Conservation (phyloP, 2,113 vertebrate genomes). For the Orcinus orca region DNA sequence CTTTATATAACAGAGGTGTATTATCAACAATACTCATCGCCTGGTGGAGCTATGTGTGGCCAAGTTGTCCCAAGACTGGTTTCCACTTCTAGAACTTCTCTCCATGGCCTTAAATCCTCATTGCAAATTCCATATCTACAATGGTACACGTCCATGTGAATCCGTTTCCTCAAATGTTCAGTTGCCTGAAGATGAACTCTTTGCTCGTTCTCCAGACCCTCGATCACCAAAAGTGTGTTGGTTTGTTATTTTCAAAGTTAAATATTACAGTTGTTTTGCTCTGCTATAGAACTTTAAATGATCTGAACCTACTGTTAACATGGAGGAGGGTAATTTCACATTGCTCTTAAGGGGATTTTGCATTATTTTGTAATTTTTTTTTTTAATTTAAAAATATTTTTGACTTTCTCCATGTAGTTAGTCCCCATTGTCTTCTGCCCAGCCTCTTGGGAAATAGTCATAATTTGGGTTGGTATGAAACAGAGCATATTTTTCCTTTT, state of each 20-base stretch:
- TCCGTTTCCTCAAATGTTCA: constrained; percentile 96
- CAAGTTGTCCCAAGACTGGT: constrained; percentile 99
- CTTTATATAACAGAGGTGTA: constrained; percentile 91
- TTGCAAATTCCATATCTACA: constrained; percentile 99
- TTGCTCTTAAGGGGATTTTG: constrained; percentile 22
- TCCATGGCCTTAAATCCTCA: constrained; percentile 99
- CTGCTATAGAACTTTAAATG: background rate
- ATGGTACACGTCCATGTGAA: constrained; percentile 98
- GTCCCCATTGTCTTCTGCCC: background rate
- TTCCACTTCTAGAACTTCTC: constrained; percentile 98
- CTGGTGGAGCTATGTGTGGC: constrained; percentile 98
- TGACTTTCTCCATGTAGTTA: background rate
- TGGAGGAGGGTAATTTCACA: background rate
- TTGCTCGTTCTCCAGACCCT: constrained; percentile 96
- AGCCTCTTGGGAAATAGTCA: background rate
- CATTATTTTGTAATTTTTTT: background rate
- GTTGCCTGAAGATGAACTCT: constrained; percentile 97
- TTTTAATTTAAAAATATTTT: background rate
- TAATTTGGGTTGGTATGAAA: constrained; percentile 6
- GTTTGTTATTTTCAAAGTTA: constrained; percentile 60
- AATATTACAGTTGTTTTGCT: constrained; percentile 28
- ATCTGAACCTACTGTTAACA: background rate
- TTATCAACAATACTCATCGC: constrained; percentile 99
- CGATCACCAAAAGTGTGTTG: constrained; percentile 94
- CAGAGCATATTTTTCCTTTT: background rate